A percentile compares a stretch with the other conserved stretches of the same genome.
Conservation (phyloP, 2,888 invertebrate genomes). For the Pheosia gnoma region DNA sequence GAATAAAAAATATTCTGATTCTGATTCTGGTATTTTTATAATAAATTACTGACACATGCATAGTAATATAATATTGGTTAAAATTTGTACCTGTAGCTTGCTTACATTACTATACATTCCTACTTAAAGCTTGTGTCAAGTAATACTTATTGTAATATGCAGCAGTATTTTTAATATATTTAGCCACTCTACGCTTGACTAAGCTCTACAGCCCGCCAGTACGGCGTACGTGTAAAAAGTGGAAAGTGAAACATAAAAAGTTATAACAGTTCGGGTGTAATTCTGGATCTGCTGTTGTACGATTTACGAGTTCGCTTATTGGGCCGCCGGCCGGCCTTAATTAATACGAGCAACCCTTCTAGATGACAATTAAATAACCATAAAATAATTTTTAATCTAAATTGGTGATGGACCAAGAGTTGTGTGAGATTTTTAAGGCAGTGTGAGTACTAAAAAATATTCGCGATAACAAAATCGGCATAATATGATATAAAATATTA, state of each 20-base stretch:
- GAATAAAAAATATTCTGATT: too few relatives aligned
- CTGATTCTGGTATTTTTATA: too few relatives aligned
- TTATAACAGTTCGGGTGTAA: slow-evolving; percentile 65
- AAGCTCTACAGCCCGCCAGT: slow-evolving; percentile 40
- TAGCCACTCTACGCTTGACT: not conserved
- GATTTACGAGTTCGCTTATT: slow-evolving; percentile 73
- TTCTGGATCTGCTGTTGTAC: slow-evolving; percentile 67
- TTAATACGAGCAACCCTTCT: slow-evolving; percentile 4
- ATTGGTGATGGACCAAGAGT: not conserved
- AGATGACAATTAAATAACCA: slow-evolving; percentile 1
- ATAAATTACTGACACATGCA: too few relatives aligned
- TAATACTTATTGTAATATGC: too few relatives aligned
- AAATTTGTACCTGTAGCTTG: too few relatives aligned
- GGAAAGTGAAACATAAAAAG: slow-evolving; percentile 79
- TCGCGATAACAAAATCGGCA: too few relatives aligned
- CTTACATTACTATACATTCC: too few relatives aligned
- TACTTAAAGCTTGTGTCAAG: too few relatives aligned
- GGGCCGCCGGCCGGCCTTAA: slow-evolving; percentile 18
- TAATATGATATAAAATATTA: too few relatives aligned
- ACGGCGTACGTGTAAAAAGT: slow-evolving; percentile 67
- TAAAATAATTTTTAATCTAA: not conserved
- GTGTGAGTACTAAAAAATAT: not conserved
- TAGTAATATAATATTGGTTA: too few relatives aligned
- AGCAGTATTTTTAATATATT: too few relatives aligned
- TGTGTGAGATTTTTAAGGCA: not conserved